These are phyloP conservation scores for Siniperca chuatsi DNA, from an alignment of 2,113 vertebrate genomes.

Conservation along the genomic window DNA sequence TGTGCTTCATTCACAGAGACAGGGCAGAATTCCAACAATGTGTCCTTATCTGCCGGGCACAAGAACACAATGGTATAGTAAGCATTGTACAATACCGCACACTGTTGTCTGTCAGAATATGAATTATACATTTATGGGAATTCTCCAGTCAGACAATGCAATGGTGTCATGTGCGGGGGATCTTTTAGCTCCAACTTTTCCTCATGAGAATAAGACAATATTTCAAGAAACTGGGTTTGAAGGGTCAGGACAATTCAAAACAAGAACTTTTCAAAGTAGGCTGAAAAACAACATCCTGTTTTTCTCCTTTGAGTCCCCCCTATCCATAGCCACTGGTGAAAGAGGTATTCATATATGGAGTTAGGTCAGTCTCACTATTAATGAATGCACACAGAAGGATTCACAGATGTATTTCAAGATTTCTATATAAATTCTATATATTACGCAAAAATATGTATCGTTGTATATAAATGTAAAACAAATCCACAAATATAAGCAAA, in stretches of 20 bases:
- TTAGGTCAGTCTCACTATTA: too few relatives aligned
- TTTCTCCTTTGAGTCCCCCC: neutral
- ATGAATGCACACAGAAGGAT: too few relatives aligned
- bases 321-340: neutral
- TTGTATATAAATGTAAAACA: too few relatives aligned
- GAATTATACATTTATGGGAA: constrained; percentile 37
- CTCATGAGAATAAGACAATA: constrained; percentile 20
- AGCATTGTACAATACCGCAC: neutral
- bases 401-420: too few relatives aligned
- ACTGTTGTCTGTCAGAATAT: constrained; percentile 45
- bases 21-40: constrained; percentile 26
- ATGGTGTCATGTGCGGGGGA: neutral
- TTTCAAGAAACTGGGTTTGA: constrained; percentile 17
- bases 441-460: too few relatives aligned
- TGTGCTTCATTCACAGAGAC: constrained; percentile 37
- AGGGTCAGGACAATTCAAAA: constrained; percentile 24
- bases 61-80: constrained; percentile 4
- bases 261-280: constrained; percentile 14
- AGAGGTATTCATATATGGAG: neutral
- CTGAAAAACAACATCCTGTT: neutral
- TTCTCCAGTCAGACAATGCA: constrained; percentile 41
- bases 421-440: too few relatives aligned
- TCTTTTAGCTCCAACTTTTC: constrained; percentile 15
- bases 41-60: constrained; percentile 10
- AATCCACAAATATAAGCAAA: too few relatives aligned